Evolutionary conservation across 1,140 invertebrate genomes (phyloP).

Genomic region (Homarus americanus): DNA sequence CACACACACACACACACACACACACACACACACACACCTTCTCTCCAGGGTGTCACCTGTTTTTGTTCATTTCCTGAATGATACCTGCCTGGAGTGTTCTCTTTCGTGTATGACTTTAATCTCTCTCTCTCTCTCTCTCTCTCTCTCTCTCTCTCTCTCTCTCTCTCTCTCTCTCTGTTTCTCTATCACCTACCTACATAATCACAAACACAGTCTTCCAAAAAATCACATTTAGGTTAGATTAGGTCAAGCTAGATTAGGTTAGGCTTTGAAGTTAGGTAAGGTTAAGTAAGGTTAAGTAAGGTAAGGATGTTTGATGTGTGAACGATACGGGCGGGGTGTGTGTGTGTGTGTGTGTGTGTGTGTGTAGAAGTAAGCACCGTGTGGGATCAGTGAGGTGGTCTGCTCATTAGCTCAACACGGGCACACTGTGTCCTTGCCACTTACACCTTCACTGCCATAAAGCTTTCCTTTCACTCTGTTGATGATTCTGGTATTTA

Average conservation of each 20-base stretch:
- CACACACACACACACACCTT: too few species aligned
- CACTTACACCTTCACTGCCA: neutral
- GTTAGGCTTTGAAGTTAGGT: neutral
- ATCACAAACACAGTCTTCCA: too few species aligned
- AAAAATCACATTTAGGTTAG: constrained; percentile 5
- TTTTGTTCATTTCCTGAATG: too few species aligned
- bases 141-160: constrained; percentile 22
- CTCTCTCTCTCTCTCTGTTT: constrained; percentile 2
- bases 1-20: too few species aligned
- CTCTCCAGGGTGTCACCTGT: too few species aligned
- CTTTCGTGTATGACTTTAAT: neutral
- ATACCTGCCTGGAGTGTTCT: neutral
- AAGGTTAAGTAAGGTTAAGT: too few species aligned
- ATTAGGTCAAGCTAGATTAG: neutral
- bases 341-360: too few species aligned
- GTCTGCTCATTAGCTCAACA: neutral
- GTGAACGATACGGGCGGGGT: neutral
- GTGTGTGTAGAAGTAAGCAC: too few species aligned
- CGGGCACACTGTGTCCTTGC: neutral
- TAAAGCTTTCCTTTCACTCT: neutral
- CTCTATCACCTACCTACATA: neutral
- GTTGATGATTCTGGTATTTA: neutral
- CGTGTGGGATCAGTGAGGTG: neutral
- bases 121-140: constrained; percentile 4
- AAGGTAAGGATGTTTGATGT: neutral